Evolutionary conservation across 2,888 invertebrate species (phyloP), one percentile per base, ranked within the genome.

Genomic region (Zaprionus lineosus): DNA sequence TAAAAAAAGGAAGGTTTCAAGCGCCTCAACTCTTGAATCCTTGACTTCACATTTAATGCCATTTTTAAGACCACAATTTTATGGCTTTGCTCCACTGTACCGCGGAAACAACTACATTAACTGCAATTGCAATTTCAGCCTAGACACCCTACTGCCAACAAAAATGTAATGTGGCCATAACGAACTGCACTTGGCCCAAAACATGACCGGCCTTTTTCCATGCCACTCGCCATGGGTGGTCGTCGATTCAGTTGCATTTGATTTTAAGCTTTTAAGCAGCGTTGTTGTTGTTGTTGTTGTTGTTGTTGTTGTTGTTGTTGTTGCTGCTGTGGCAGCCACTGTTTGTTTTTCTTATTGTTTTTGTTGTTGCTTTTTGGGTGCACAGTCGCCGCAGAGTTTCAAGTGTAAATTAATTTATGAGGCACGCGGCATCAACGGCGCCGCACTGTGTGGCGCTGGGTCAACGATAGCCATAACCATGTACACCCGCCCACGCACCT

Each of bases 381-480:
- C 68, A 53, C 48, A 34, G 61, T n/a, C 53, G 72, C 64, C 65
- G 51, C 57, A 44, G 68, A 84, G 84, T 78, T 78, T 78, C 78
- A 81, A 79, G 78, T 79, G 78, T 84, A 79, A 79, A 79, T 79
- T 81, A 79, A 79, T 79, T 79, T 79, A 79, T 79, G 84, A 77
- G 84, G 82, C 78, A 81, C 51, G 70, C 70, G 74, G 70, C 75
- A 56, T 58, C 71, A 59, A 57, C 57, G 74, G 73, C 76, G 77
- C 81, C 81, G 63, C 67, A 11, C 58, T 63, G 34, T 79, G 76
- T 57, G 63, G 74, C 70, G 57, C 31, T 53, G 26, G 53, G 43
- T 57, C 63, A 63, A 37, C 47, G 46, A 44, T 48, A 24, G 67
- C 43, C 12, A 18, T 28, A 19, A 19, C 14, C 31, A 9, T 8